Evolutionary conservation across 2,797 vertebrate species (phyloP).

Genomic region (Amniataba percoides): DNA sequence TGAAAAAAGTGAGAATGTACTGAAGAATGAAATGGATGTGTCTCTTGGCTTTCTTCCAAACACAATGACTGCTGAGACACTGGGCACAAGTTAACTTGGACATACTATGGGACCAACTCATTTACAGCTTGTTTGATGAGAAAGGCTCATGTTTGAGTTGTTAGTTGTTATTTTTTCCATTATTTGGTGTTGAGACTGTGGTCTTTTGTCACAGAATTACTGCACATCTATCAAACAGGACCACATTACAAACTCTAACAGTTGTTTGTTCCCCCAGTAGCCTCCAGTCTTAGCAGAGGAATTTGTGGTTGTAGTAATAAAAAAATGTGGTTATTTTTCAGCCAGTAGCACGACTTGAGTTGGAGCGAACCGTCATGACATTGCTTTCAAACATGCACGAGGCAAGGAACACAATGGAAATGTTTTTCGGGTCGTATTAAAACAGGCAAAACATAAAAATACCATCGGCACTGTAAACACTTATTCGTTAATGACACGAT

Average conservation of each 20-base stretch:
- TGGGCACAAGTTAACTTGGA: neutral
- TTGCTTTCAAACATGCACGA: neutral
- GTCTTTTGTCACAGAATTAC: neutral
- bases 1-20: slow-evolving; percentile 10
- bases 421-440: no score
- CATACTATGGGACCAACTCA: neutral
- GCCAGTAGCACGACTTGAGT: neutral
- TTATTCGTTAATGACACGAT: neutral
- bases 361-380: neutral
- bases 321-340: neutral
- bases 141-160: neutral
- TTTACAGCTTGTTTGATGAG: slow-evolving; percentile 9
- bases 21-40: slow-evolving; percentile 44
- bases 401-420: neutral
- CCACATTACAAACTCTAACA: neutral
- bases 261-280: neutral
- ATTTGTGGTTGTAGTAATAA: neutral
- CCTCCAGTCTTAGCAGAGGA: neutral
- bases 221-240: neutral
- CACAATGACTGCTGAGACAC: neutral
- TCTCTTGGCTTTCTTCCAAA: slow-evolving; percentile 15
- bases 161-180: neutral
- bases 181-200: neutral
- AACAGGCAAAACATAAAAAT: neutral
- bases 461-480: neutral